These are phyloP conservation scores for Pardalotus punctatus DNA, from an alignment of 2,113 vertebrate species.

Conservation along the genomic window DNA sequence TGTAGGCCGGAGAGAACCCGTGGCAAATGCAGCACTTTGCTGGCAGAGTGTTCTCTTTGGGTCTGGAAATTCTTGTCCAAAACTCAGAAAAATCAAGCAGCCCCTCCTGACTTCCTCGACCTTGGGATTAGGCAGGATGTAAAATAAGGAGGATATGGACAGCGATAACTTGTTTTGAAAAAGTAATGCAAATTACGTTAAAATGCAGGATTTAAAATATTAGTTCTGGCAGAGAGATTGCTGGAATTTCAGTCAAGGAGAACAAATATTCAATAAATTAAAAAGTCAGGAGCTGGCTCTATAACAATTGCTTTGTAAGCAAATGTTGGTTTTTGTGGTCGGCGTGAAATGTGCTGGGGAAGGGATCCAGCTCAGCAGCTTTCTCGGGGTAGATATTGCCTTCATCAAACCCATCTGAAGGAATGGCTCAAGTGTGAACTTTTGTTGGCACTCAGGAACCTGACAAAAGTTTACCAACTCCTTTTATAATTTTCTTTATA, in stretches of 20 bases:
- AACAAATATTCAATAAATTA: conserved; percentile 18
- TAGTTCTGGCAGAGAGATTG: conserved; percentile 29
- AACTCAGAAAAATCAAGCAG: neutral
- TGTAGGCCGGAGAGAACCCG: rapidly evolving
- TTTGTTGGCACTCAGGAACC: neutral
- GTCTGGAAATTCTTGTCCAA: neutral
- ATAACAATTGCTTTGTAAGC: conserved; percentile 29
- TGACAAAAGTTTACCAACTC: neutral
- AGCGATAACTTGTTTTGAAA: neutral
- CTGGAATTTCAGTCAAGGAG: neutral
- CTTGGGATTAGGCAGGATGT: neutral
- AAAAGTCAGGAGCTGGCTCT: conserved; percentile 12
- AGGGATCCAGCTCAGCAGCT: neutral
- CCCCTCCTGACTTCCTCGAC: neutral
- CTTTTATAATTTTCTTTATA: neutral
- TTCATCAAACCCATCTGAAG: neutral
- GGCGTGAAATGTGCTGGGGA: neutral
- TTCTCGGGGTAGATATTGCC: neutral
- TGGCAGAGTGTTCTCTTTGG: neutral
- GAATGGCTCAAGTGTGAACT: neutral
- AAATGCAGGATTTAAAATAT: conserved; percentile 6
- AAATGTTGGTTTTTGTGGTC: neutral
- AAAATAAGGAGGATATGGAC: neutral
- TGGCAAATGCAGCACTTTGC: neutral
- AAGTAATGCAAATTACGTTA: conserved; percentile 28